Conservation (phyloP, 2,113 vertebrate species). For the Muntiacus reevesi region DNA sequence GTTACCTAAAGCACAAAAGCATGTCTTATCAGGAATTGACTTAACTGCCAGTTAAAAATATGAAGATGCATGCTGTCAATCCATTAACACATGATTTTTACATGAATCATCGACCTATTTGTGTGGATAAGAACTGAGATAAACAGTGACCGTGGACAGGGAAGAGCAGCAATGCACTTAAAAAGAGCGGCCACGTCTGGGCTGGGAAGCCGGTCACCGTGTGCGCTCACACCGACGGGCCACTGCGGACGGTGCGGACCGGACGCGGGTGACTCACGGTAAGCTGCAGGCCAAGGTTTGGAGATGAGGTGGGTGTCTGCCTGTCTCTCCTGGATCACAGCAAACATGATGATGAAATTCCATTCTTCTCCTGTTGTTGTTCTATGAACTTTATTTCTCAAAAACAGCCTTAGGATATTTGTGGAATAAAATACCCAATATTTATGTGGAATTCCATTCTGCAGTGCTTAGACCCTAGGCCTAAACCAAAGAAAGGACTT, state of each 20-base stretch:
- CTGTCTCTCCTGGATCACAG: background rate
- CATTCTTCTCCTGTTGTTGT: background rate
- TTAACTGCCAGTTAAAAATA: conserved; percentile 7
- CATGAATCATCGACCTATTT: conserved; percentile 63
- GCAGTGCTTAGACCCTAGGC: background rate
- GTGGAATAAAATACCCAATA: background rate
- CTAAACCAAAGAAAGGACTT: background rate
- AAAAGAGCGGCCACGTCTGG: conserved; percentile 5
- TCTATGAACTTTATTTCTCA: background rate
- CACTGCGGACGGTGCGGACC: background rate
- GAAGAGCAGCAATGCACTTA: conserved; percentile 34
- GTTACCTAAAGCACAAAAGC: background rate
- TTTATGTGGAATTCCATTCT: background rate
- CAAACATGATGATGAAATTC: background rate
- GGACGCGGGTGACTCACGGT: background rate
- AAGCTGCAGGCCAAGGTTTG: background rate
- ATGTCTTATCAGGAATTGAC: background rate
- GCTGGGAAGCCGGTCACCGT: background rate
- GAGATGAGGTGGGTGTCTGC: background rate
- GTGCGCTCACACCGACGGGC: background rate
- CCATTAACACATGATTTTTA: conserved; percentile 41
- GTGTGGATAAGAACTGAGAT: conserved; percentile 38
- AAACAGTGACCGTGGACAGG: conserved; percentile 43
- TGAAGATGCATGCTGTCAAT: conserved; percentile 41
- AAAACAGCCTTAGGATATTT: background rate